These are phyloP conservation scores for Oncopodura yosiiana DNA, from an alignment of 1,140 invertebrate species.

Conservation along the genomic window DNA sequence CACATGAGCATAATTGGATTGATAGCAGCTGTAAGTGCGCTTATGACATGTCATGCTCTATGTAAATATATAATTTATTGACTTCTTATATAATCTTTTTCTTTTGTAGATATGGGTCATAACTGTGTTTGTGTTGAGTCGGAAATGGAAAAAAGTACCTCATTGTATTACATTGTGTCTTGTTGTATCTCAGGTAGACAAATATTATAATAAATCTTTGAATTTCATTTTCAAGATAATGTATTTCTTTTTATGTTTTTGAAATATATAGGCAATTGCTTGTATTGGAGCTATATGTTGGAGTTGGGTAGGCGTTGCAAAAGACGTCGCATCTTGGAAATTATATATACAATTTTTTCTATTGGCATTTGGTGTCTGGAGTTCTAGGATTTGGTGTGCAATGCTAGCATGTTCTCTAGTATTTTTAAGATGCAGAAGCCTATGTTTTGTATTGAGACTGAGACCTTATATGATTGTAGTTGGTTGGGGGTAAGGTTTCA, in stretches of 20 bases:
- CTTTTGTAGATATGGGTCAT: constrained; percentile 59
- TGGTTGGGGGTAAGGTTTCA: constrained; percentile 61
- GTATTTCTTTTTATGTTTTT: constrained; percentile 29
- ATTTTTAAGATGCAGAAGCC: constrained; percentile 67
- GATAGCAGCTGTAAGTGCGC: constrained; percentile 51
- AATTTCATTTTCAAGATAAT: not conserved
- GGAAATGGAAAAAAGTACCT: constrained; percentile 65
- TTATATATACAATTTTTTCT: constrained; percentile 61
- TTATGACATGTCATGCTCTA: constrained; percentile 7
- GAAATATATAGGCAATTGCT: constrained; percentile 45
- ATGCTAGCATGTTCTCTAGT: constrained; percentile 67
- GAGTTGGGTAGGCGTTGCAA: constrained; percentile 45
- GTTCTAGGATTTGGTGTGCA: constrained; percentile 70
- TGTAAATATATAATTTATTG: constrained; percentile 11
- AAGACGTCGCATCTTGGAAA: constrained; percentile 40
- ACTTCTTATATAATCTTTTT: constrained; percentile 25
- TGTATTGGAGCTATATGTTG: constrained; percentile 60
- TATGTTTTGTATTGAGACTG: constrained; percentile 65
- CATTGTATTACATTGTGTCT: constrained; percentile 71
- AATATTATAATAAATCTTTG: constrained; percentile 26
- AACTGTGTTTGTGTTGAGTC: constrained; percentile 61
- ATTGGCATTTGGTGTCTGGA: constrained; percentile 62
- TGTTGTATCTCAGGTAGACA: constrained; percentile 63
- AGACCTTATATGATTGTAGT: constrained; percentile 58
- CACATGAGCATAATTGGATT: constrained; percentile 69